These are phyloP conservation scores for Thunnus maccoyii DNA, from an alignment of 2,113 vertebrate species.

Conservation along the genomic window DNA sequence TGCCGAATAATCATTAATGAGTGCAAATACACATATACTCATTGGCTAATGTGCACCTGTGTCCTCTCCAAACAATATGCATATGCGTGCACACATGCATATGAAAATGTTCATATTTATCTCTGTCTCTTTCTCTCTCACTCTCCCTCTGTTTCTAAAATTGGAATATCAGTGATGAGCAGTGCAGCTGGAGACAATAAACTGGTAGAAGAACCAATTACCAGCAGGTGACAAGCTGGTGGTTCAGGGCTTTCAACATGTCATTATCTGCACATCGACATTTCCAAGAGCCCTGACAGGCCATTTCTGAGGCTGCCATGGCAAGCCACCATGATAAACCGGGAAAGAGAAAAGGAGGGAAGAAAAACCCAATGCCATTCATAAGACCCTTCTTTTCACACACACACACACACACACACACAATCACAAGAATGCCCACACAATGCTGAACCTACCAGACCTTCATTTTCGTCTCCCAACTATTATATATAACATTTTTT, in stretches of 20 bases:
- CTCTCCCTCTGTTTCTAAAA: slow-evolving; percentile 71
- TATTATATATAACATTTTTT: not conserved
- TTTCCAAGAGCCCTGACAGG: slow-evolving; percentile 81
- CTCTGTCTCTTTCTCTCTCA: slow-evolving; percentile 41
- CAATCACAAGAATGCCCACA: not conserved
- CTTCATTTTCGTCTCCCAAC: not conserved
- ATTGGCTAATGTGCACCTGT: slow-evolving; percentile 56
- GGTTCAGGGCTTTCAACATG: slow-evolving; percentile 80
- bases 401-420: slow-evolving; percentile 1
- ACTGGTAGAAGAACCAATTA: slow-evolving; percentile 84
- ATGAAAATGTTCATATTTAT: slow-evolving; percentile 57
- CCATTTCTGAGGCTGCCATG: slow-evolving; percentile 77
- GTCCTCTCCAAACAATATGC: slow-evolving; percentile 31
- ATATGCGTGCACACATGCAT: not conserved
- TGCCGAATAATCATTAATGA: slow-evolving; percentile 28
- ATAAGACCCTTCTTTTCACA: slow-evolving; percentile 26
- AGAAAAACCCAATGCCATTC: slow-evolving; percentile 18
- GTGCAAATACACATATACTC: slow-evolving; percentile 12
- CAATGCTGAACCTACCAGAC: not conserved
- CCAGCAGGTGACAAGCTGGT: slow-evolving; percentile 82
- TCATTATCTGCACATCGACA: slow-evolving; percentile 83
- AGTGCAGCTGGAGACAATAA: slow-evolving; percentile 84
- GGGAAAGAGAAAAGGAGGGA: not conserved
- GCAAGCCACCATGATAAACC: slow-evolving; percentile 69
- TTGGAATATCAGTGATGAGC: slow-evolving; percentile 79